Percentiles rank a stretch among this genome's conserved stretches.
Evolutionary conservation across 2,888 invertebrate genomes (phyloP).

Genomic region (Leptopilina drosophilae): DNA sequence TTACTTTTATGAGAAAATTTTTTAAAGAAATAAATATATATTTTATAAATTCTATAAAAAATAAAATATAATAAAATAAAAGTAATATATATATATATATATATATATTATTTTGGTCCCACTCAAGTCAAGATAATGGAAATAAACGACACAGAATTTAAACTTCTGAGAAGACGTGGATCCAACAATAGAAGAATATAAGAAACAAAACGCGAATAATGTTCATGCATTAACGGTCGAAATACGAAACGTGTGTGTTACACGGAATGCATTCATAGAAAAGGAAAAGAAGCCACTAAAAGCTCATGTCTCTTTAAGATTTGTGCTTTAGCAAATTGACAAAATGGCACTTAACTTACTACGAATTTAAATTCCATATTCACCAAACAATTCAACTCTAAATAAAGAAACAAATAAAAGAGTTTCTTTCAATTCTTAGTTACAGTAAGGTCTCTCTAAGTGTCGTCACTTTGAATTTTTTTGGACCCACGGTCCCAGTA

Average conservation of each 20-base stretch:
- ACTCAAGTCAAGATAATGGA: background rate
- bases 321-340: background rate
- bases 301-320: background rate
- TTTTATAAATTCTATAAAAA: no score
- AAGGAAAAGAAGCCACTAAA: background rate
- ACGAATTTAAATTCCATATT: no score
- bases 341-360: background rate
- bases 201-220: constrained; percentile 29
- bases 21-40: no score
- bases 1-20: no score
- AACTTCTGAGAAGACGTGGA: constrained; percentile 6
- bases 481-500: no score
- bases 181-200: constrained; percentile 36
- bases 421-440: no score
- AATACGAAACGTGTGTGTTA: constrained; percentile 8
- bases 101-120: background rate
- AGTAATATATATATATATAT: no score
- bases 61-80: no score
- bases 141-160: constrained; percentile 8
- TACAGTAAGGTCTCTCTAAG: no score
- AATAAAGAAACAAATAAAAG: no score
- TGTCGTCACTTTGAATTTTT: no score
- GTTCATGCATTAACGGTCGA: constrained; percentile 26
- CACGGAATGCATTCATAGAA: constrained; percentile 9
- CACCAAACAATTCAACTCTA: no score